A percentile compares a stretch with the other conserved stretches of the same genome.
These are phyloP conservation scores for Ceyx margarethae DNA, from an alignment of 2,113 vertebrate species.

Conservation along the genomic window DNA sequence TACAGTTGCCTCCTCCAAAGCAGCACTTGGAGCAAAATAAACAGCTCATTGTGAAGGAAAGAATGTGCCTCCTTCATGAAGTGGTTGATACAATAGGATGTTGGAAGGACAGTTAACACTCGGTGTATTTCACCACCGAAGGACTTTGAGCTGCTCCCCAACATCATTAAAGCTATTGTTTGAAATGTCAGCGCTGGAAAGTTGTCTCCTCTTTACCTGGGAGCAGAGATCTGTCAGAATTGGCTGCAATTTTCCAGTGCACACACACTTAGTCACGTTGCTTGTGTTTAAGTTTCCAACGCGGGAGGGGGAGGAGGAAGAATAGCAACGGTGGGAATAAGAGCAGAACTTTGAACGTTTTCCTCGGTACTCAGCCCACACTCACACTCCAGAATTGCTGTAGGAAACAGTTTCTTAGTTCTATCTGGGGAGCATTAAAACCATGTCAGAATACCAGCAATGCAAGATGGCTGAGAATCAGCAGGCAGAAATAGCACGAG, in stretches of 20 bases:
- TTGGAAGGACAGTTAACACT: neutral
- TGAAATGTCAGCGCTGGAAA: neutral
- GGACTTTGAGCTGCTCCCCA: neutral
- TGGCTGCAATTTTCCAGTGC: neutral
- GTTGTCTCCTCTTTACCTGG: neutral
- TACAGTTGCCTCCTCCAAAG: neutral
- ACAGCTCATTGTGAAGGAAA: neutral
- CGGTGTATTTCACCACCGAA: neutral
- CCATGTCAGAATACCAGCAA: neutral
- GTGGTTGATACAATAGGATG: neutral
- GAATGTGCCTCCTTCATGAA: neutral
- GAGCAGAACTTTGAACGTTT: neutral
- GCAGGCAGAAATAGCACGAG: neutral
- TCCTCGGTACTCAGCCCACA: constrained; percentile 31
- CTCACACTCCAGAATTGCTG: neutral
- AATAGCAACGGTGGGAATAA: neutral
- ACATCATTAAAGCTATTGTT: neutral
- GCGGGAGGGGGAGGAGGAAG: neutral
- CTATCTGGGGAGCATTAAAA: neutral
- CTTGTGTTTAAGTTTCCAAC: neutral
- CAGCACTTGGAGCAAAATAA: neutral
- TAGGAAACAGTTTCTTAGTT: neutral
- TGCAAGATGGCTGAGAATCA: neutral
- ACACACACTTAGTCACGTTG: neutral
- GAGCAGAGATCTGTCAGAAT: neutral